A percentile compares a stretch with the other conserved stretches of the same genome.
Evolutionary conservation across 2,797 vertebrate genomes (phyloP).

Genomic region (Hypotaenidia okinawae): DNA sequence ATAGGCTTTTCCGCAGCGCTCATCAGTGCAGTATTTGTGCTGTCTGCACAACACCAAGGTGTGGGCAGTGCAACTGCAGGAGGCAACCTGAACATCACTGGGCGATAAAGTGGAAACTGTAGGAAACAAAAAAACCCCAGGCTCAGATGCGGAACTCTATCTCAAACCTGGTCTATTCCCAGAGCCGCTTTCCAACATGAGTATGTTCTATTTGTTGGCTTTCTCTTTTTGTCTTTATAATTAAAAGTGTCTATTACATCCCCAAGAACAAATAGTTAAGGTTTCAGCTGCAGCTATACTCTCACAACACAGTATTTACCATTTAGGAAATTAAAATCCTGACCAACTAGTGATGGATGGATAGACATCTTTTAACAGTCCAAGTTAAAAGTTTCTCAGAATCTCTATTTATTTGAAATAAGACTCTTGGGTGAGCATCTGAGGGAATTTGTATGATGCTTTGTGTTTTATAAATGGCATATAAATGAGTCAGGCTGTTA

Average conservation of each 20-base stretch:
- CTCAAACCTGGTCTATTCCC: neutral
- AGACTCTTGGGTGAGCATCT: neutral
- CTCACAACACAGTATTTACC: neutral
- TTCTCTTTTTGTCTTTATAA: neutral
- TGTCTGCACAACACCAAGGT: neutral
- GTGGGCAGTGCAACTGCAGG: neutral
- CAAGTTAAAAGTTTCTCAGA: neutral
- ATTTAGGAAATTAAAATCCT: neutral
- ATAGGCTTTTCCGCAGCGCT: neutral
- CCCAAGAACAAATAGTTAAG: neutral
- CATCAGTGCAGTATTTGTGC: neutral
- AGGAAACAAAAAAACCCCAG: neutral
- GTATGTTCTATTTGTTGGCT: neutral
- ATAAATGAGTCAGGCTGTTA: neutral
- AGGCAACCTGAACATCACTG: neutral
- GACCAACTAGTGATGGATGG: neutral
- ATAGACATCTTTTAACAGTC: neutral
- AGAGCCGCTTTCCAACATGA: neutral
- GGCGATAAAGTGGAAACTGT: neutral
- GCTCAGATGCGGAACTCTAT: neutral
- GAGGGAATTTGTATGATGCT: neutral
- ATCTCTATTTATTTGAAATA: neutral
- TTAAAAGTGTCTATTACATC: neutral
- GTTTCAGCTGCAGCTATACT: neutral
- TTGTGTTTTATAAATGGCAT: conserved; percentile 13